Evolutionary conservation across 1,140 invertebrate genomes (phyloP).

Genomic region (Ceratosolen fusciceps): DNA sequence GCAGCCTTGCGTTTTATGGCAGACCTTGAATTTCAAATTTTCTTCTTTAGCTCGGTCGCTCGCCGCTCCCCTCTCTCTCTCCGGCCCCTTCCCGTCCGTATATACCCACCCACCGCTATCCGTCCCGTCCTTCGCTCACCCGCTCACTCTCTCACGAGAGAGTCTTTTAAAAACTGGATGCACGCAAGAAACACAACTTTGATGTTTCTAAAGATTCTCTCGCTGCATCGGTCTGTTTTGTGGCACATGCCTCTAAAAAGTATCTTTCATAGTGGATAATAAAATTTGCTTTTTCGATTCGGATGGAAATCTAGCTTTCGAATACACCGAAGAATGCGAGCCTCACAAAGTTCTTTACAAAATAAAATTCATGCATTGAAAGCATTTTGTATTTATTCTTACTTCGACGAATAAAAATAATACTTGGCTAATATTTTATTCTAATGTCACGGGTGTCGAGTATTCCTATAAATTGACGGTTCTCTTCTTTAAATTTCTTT

Average conservation of each 20-base stretch:
- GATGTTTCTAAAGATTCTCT: background rate
- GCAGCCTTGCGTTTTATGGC: slow-evolving; percentile 3
- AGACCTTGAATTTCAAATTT: slow-evolving; percentile 35
- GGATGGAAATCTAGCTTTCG: too few relatives aligned
- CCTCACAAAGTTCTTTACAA: background rate
- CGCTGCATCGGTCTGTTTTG: background rate
- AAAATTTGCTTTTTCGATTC: too few relatives aligned
- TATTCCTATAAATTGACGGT: too few relatives aligned
- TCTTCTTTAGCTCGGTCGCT: background rate
- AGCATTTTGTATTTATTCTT: too few relatives aligned
- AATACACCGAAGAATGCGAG: too few relatives aligned
- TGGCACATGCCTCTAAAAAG: background rate
- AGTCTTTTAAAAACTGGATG: background rate
- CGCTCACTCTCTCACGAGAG: too few relatives aligned
- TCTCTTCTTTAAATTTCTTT: too few relatives aligned
- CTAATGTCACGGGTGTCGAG: too few relatives aligned
- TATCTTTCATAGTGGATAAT: background rate
- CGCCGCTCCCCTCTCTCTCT: background rate
- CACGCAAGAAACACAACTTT: background rate
- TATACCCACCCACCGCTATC: too few relatives aligned
- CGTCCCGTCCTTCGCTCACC: too few relatives aligned
- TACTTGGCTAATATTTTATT: too few relatives aligned
- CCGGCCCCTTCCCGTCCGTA: background rate
- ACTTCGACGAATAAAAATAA: too few relatives aligned
- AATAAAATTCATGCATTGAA: background rate